phyloP scores from a whole-genome alignment of 1,140 invertebrate species.

The Drosophila virilis region DNA sequence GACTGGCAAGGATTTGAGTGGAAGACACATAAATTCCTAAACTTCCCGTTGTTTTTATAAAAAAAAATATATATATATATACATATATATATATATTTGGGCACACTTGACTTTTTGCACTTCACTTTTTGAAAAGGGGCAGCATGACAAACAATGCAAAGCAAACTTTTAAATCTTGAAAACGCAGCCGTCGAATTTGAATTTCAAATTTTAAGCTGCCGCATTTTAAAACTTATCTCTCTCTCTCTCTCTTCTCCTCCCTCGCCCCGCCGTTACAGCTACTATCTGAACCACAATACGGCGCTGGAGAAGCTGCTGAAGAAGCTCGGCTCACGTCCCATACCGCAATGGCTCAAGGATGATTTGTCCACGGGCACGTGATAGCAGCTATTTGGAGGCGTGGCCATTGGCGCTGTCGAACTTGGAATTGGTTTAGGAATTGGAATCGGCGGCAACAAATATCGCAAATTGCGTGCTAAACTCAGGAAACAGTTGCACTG shows the following conservation, averaged over 20 bases:
- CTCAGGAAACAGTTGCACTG: conserved; percentile 81
- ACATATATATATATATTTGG: too few species aligned
- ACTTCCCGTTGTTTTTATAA: too few species aligned
- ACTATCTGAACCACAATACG: conserved; percentile 96
- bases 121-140: too few species aligned
- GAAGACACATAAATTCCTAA: too few species aligned
- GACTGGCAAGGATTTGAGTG: too few species aligned
- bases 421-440: conserved; percentile 40
- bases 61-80: too few species aligned
- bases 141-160: too few species aligned
- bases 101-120: too few species aligned
- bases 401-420: conserved; percentile 18
- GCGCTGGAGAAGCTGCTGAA: conserved; percentile 96
- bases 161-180: too few species aligned
- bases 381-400: conserved; percentile 66
- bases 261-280: conserved; percentile 84
- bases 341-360: conserved; percentile 97
- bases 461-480: conserved; percentile 80
- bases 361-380: conserved; percentile 88
- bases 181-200: conserved; percentile 4
- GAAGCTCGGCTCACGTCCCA: conserved; percentile 90
- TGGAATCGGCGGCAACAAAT: conserved; percentile 59
- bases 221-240: conserved; percentile 7
- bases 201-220: conserved; percentile 11
- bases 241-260: conserved; percentile 13